Evolutionary conservation across 1,140 invertebrate genomes (phyloP), one percentile per base, ranked within the genome.

Genomic region (Zaprionus vittiger): DNA sequence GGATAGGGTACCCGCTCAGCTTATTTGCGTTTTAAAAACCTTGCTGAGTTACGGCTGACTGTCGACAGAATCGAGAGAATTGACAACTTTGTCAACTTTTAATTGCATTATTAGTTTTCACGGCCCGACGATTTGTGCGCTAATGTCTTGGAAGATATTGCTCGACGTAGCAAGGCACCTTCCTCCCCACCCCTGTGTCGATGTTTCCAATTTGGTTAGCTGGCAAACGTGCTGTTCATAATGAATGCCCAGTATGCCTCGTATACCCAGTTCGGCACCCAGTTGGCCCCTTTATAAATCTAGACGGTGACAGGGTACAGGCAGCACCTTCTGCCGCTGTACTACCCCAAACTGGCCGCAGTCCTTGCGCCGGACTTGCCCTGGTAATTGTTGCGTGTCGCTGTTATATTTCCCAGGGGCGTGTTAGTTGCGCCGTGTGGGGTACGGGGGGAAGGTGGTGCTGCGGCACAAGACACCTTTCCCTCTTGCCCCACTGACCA

Each of bases 71-170:
- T 72, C 67, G 56, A 69, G 31, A 34, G 65, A 61, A 72, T 82
- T 77, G 83, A 79, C 82, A 86, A 83, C 83, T 72, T 83, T 87
- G 83, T 81, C 81, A 89, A 81, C 70, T 73, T 83, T 89, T 87
- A 87, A 87, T 89, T 81, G 78, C 84, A 83, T 87, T 84, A 87
- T 84, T 84, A 84, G 84, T 87, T 87, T 87, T 84, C 68, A 87
- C 78, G 72, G 84, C 67, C 49, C 65, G 70, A 34, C 69, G 67
- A 68, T 84, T 83, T 78, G 78, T 66, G 66, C 41, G 62, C 62
- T 34, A 55, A 55, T 65, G 34, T 38, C 49, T 54, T 22, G 20
- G n/a, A 22, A 20, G 62, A 24, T 34, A 37, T 24, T 34, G 31
- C 9, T 28, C 26, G 17, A 17, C 26, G 6, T 20, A 54, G 20